These are phyloP conservation scores for Sebastes paucispinis DNA, from an alignment of 2,797 vertebrate species.

Conservation along the genomic window DNA sequence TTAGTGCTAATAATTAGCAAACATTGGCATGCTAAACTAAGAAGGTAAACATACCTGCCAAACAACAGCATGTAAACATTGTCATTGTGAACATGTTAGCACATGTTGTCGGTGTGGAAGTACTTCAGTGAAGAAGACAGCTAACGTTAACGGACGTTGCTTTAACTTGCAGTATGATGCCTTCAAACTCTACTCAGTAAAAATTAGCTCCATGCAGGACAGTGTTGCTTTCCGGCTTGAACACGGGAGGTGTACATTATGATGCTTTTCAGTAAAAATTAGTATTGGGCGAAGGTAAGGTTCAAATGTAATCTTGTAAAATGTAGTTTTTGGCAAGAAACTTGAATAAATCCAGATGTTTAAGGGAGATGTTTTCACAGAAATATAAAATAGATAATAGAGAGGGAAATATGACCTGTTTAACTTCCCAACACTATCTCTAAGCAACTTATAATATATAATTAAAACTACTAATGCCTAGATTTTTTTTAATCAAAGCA, in stretches of 20 bases:
- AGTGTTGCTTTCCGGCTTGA: too few species aligned
- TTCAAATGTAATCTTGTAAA: neutral
- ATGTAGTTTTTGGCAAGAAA: neutral
- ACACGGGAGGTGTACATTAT: neutral
- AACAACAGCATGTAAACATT: too few species aligned
- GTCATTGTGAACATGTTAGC: too few species aligned
- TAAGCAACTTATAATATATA: neutral
- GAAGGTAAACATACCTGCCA: neutral
- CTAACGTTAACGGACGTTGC: neutral
- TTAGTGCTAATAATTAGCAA: neutral
- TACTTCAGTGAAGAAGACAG: neutral
- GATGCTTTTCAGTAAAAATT: neutral
- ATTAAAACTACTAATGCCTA: neutral
- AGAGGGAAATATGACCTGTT: neutral
- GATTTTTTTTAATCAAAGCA: neutral
- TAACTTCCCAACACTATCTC: neutral
- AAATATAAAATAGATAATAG: neutral
- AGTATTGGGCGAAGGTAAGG: rapidly evolving
- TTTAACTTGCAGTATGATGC: neutral
- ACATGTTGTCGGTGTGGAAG: too few species aligned
- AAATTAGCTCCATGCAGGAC: neutral
- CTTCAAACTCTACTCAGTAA: neutral
- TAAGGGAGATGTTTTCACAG: neutral
- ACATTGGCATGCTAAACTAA: neutral
- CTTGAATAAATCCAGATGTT: neutral